Evolutionary conservation across 2,888 invertebrate species (phyloP), one percentile per base, ranked within the genome.

Genomic region (Choreutis nemorana): DNA sequence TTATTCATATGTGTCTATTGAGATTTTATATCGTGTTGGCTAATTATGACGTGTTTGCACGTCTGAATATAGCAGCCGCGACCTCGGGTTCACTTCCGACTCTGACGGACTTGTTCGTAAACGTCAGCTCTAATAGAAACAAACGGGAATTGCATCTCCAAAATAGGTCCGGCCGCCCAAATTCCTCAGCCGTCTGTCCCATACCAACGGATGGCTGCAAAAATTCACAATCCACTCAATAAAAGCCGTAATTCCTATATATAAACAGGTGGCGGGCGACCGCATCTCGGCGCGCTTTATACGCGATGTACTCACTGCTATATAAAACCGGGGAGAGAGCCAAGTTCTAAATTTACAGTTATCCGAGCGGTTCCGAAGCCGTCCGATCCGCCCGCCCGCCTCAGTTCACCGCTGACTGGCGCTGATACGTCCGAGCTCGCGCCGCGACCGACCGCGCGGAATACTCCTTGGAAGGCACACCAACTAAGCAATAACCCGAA

Each of bases 271-370:
- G 55, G 52, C 56, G 62, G 55, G 52, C 56, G 62, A 71, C 71
- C 75, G 66, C 71, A 75, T 77, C 75, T 72, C 66, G 64, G 60
- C 70, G 73, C 65, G 72, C 60, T 75, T 77, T 77, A 78, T 75
- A 77, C 64, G 54, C 52, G 68, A 75, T 75, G 75, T 75, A 77
- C 75, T 77, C 77, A 77, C 73, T 68, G 64, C 77, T 78, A 78
- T 75, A 77, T 77, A 73, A 77, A 77, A 75, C 78, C 75, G 78
- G 82, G 82, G 81, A 75, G 72, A 77, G 75, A 81, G 83, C 83
- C 83, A 83, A 83, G 75, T 78, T 82, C 83, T 83, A 83, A 82
- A 78, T 79, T 77, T 83, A 82, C 79, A 66, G 65, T 55, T 56
- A 55, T 55, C 62, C 72, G 70, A 78, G 63, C 53, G 60, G 55